Evolutionary conservation across 2,797 vertebrate species (phyloP), one percentile per base, ranked within the genome.

Genomic region (Tympanoctomys barrerae): DNA sequence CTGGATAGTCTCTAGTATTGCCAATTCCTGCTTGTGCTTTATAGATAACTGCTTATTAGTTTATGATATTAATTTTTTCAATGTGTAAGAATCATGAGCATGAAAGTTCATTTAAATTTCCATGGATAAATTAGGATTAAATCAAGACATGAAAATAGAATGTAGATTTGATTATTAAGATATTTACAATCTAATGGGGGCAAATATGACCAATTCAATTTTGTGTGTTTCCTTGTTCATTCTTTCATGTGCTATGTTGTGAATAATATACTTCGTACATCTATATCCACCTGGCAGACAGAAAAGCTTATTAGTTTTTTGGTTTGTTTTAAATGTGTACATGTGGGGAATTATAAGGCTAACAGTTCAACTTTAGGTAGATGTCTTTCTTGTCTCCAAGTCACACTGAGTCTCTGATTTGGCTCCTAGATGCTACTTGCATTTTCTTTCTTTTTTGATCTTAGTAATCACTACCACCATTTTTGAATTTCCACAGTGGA

Each of bases 121-220:
- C 75, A n/a, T 49, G 36, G 46, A 86, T 12, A 78, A 57, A 77
- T 85, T 85, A 86, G n/a, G 61, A 70, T 91, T 93, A 81, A 91
- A 70, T 33, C 91, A 68, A 91, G 54, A 84, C 22, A 92, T 77
- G 66, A 81, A 91, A 90, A 81, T 46, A 90, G 71, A 36, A 57
- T 81, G 79, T 66, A 57, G 19, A 64, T 89, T 87, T 77, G 21
- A 26, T 87, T 83, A 73, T 73, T 71, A 77, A 49, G 64, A 19
- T 78, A 21, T 89, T 77, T 91, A 62, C 79, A 91, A 83, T 9
- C 49, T 54, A 84, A 80, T 82, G 54, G 16, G 10, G 21, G 16
- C 3, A 92, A 71, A 73, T 86, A 31, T 91, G 52, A 89, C 11
- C 66, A 84, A 89, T 16, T 61, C 33, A 91, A 77, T 78, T 70